phyloP scores from a whole-genome alignment of 2,888 invertebrate genomes.

The Euclidia mi region DNA sequence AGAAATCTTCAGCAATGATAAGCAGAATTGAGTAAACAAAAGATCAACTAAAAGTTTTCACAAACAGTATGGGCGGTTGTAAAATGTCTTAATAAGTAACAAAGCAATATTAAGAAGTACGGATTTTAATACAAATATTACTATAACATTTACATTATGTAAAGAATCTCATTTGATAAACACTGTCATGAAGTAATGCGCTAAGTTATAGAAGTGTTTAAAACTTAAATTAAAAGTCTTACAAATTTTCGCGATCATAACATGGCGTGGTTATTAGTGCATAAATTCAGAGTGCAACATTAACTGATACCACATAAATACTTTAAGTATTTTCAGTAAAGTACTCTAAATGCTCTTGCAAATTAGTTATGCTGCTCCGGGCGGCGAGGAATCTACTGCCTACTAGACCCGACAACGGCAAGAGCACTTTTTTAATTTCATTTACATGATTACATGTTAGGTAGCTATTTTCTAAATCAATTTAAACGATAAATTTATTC shows the following conservation, averaged over 20 bases:
- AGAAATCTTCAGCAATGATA: too few species aligned
- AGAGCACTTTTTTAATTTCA: constrained; percentile 28
- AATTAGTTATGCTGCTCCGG: constrained; percentile 40
- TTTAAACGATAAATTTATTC: constrained; percentile 1
- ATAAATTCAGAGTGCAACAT: constrained; percentile 42
- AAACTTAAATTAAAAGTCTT: constrained; percentile 12
- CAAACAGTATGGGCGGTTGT: too few species aligned
- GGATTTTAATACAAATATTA: too few species aligned
- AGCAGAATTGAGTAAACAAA: too few species aligned
- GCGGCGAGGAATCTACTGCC: constrained; percentile 23
- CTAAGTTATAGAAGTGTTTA: constrained; percentile 7
- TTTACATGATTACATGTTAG: constrained; percentile 16
- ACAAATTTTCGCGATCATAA: constrained; percentile 23
- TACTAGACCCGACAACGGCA: constrained; percentile 25
- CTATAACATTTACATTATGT: too few species aligned
- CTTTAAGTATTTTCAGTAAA: constrained; percentile 37
- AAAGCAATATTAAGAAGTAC: too few species aligned
- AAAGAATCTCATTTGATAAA: too few species aligned
- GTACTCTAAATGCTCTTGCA: constrained; percentile 35
- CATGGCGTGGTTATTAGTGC: constrained; percentile 16
- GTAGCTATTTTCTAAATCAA: constrained; percentile 7
- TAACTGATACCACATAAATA: constrained; percentile 39
- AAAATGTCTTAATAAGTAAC: too few species aligned
- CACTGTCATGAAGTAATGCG: constrained; percentile 1
- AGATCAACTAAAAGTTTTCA: too few species aligned